These are phyloP conservation scores for Sminthopsis crassicaudata DNA, from an alignment of 2,113 vertebrate genomes.

Conservation along the genomic window DNA sequence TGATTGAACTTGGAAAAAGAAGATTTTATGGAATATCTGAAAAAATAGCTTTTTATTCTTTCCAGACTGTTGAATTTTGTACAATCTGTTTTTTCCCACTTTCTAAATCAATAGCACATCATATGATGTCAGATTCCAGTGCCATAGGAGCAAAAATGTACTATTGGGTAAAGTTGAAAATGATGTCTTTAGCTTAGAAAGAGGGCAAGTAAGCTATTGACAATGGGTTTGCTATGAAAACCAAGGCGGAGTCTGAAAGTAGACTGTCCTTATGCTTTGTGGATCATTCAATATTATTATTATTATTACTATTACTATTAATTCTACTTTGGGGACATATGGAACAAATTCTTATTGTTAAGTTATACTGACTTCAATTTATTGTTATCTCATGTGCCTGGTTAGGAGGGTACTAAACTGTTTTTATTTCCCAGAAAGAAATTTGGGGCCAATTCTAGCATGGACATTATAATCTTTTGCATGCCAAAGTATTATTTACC, in stretches of 20 bases:
- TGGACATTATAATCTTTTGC: slow-evolving; percentile 73
- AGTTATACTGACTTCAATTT: slow-evolving; percentile 48
- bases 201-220: slow-evolving; percentile 29
- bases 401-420: slow-evolving; percentile 6
- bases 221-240: slow-evolving; percentile 39
- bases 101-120: slow-evolving; percentile 47
- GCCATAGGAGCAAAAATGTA: slow-evolving; percentile 21
- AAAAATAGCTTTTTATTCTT: background rate
- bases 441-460: slow-evolving; percentile 73
- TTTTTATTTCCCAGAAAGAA: slow-evolving; percentile 63
- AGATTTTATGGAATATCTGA: background rate
- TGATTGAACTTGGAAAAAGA: slow-evolving; percentile 11
- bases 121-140: slow-evolving; percentile 18
- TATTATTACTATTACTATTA: slow-evolving; percentile 51
- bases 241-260: slow-evolving; percentile 49
- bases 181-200: slow-evolving; percentile 44
- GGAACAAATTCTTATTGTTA: slow-evolving; percentile 27
- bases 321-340: slow-evolving; percentile 48
- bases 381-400: slow-evolving; percentile 62
- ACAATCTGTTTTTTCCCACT: background rate
- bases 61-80: background rate
- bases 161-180: slow-evolving; percentile 2
- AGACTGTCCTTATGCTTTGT: background rate
- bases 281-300: background rate
- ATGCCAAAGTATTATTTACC: slow-evolving; percentile 76